A percentile compares a stretch with the other conserved stretches of the same genome.
phyloP scores from a whole-genome alignment of 2,888 invertebrate genomes.

The Microplitis deprimator region DNA sequence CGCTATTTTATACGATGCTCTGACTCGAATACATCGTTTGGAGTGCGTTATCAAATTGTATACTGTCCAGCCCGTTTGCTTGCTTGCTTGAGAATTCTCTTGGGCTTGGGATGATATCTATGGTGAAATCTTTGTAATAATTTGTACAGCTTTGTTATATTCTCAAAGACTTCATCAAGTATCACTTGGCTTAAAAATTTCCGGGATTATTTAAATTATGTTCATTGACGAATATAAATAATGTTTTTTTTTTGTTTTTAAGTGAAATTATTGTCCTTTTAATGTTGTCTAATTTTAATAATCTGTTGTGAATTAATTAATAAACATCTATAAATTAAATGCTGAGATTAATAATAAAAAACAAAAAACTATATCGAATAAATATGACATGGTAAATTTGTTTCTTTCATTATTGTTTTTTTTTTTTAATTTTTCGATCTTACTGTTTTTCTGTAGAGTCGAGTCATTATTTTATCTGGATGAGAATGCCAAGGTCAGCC shows the following conservation, averaged over 20 bases:
- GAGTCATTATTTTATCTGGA: conserved; percentile 57
- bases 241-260: no score
- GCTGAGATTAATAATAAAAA: neutral
- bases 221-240: neutral
- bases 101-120: neutral
- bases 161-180: neutral
- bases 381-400: neutral
- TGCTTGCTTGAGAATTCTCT: neutral
- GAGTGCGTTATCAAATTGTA: conserved; percentile 24
- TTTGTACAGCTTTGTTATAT: neutral
- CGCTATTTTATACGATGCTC: conserved; percentile 21
- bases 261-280: no score
- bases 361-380: neutral
- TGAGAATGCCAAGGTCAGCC: conserved; percentile 66
- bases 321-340: neutral
- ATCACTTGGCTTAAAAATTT: neutral
- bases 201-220: neutral
- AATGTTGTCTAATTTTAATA: no score
- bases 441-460: conserved; percentile 31
- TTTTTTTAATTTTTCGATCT: conserved; percentile 40
- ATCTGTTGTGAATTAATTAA: neutral
- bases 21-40: conserved; percentile 5
- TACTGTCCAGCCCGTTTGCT: conserved; percentile 10
- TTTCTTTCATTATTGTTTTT: conserved; percentile 22
- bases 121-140: neutral